phyloP scores from a whole-genome alignment of 2,113 vertebrate genomes.

The Pardalotus punctatus region DNA sequence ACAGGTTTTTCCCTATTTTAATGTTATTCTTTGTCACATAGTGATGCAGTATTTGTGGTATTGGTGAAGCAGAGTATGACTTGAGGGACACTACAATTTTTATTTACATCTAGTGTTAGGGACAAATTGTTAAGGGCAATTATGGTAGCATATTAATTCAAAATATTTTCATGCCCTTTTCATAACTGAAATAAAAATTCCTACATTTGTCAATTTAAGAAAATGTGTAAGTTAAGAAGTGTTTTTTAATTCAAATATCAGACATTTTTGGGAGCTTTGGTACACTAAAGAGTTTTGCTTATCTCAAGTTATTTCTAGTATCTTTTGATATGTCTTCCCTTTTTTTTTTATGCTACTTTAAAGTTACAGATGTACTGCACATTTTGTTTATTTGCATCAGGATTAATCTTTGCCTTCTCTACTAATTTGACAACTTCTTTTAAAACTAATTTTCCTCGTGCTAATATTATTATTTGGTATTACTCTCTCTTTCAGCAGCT shows the following conservation, averaged over 20 bases:
- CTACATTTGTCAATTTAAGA: neutral
- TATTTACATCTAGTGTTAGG: neutral
- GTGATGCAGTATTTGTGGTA: neutral
- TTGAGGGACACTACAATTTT: neutral
- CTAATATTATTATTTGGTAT: neutral
- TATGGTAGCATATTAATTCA: neutral
- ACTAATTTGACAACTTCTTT: neutral
- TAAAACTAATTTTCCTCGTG: neutral
- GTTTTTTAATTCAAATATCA: neutral
- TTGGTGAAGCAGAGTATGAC: neutral
- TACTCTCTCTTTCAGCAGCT: neutral
- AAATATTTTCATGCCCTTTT: neutral
- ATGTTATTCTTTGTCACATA: neutral
- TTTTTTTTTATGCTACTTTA: neutral
- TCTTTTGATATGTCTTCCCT: neutral
- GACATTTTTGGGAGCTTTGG: neutral
- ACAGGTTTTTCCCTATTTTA: neutral
- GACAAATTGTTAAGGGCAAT: neutral
- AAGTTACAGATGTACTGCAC: neutral
- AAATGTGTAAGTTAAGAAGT: neutral
- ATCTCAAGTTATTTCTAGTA: neutral
- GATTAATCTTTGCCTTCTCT: neutral
- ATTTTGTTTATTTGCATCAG: neutral
- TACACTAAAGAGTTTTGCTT: neutral
- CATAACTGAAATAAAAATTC: neutral